Base-by-base conservation (phyloP, 2,797 vertebrate species). In the Periparus ater region DNA sequence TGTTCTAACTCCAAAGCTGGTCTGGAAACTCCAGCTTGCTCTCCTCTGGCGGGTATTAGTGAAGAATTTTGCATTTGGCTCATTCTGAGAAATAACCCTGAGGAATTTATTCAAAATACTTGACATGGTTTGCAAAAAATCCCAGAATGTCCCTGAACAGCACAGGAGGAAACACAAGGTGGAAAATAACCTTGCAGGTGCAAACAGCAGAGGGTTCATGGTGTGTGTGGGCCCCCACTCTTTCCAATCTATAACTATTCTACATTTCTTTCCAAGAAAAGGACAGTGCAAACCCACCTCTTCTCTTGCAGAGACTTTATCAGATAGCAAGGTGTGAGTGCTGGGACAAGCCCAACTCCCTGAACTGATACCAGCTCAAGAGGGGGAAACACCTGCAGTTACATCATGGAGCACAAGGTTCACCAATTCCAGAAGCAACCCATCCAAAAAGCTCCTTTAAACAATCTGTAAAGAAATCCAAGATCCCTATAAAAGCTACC, bases 71-170 rank as follows among this genome's bases (percentile, higher is more conserved):
- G 36, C 53, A 75, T 96, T 85, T 30, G 34, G 65, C 18, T 89
- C 40, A 67, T 83, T 53, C 42, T 78, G 18, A 89, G 50, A 86
- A 85, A 89, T 19, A 32, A 4, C 32, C 32, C 22, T 4, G 19
- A 78, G 54, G 66, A 78, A 85, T 36, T 78, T 58, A 90, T 78
- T 78, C 5, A 36, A 91, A 88, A 68, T 78, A 83, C 45, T 51
- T 75, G 26, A 63, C 57, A 91, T 38, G 53, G 65, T 40, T 85
- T 50, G 27, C 36, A 85, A 81, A 85, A 58, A 66, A 67, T 6
- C 45, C 25, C 2, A 0, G 23, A 62, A 48, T 30, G 36, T 4
- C 18, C 61, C 48, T 34, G n/a, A 60, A 45, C 7, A 76, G 44
- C 1, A 1, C 36, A 73, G 47, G 40, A 50, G 7, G 47, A 20